Percentiles rank a stretch among this genome's conserved stretches.
Conservation (phyloP, 2,888 invertebrate species). For the Itoplectis maculator region DNA sequence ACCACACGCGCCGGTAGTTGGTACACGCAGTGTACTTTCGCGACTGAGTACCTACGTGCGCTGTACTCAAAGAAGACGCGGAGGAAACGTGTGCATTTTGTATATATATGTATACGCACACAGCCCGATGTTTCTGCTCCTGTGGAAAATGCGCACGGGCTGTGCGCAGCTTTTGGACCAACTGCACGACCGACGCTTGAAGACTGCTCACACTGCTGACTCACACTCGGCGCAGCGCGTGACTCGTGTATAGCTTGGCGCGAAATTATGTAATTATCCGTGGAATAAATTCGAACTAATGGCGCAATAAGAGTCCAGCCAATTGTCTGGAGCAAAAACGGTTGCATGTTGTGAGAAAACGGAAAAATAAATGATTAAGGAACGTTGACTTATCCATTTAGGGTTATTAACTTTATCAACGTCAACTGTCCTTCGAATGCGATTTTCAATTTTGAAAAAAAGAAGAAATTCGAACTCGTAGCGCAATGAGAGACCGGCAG, state of each 20-base stretch:
- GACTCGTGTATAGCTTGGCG: conserved; percentile 42
- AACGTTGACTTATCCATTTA: too few relatives aligned
- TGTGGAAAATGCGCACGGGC: conserved; percentile 33
- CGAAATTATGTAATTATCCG: conserved; percentile 68
- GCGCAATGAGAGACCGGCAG: too few relatives aligned
- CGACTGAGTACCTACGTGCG: conserved; percentile 60
- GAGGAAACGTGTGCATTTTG: conserved; percentile 11
- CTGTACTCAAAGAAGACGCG: conserved; percentile 48
- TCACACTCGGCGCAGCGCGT: too few relatives aligned
- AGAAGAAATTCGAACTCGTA: too few relatives aligned
- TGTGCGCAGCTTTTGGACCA: conserved; percentile 10
- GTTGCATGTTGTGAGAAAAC: too few relatives aligned
- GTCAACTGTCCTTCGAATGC: too few relatives aligned
- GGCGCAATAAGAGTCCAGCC: too few relatives aligned
- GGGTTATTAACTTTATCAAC: too few relatives aligned
- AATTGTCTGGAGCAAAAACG: too few relatives aligned
- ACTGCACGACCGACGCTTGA: conserved; percentile 11
- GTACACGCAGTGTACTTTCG: conserved; percentile 26
- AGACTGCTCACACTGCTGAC: conserved; percentile 14
- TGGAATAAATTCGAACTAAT: conserved; percentile 55
- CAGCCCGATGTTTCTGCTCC: conserved; percentile 57
- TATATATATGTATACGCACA: neutral
- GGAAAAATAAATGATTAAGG: too few relatives aligned
- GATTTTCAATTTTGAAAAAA: too few relatives aligned
- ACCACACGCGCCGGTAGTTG: conserved; percentile 2